These are phyloP conservation scores for Daktulosphaira vitifoliae DNA, from an alignment of 1,140 invertebrate species.

Conservation along the genomic window DNA sequence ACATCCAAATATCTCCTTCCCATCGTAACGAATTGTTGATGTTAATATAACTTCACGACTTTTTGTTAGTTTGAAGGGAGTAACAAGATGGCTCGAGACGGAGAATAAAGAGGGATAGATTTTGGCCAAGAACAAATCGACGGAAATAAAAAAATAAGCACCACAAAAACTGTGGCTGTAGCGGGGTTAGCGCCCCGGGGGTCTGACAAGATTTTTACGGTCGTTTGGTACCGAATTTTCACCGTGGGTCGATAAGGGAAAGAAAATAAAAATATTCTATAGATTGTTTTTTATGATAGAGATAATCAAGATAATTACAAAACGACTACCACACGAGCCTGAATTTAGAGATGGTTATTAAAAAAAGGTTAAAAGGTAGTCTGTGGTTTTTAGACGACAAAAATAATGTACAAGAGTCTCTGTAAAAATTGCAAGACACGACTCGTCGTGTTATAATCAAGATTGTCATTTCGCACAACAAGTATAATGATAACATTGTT, in stretches of 20 bases:
- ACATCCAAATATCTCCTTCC: conserved; percentile 18
- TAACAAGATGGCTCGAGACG: no score
- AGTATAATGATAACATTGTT: no score
- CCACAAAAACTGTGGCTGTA: neutral
- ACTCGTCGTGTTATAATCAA: no score
- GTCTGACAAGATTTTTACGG: conserved; percentile 24
- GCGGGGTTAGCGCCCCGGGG: neutral
- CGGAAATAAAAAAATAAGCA: conserved; percentile 28
- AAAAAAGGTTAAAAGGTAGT: neutral
- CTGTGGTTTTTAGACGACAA: no score
- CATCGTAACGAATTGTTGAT: neutral
- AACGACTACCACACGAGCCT: conserved; percentile 8
- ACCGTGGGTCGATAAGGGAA: neutral
- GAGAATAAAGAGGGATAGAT: no score
- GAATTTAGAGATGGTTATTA: neutral
- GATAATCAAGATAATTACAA: conserved; percentile 16
- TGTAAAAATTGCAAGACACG: no score
- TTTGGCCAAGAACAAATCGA: conserved; percentile 13
- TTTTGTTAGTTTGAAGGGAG: no score
- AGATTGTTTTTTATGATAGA: conserved; percentile 11
- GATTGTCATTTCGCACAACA: no score
- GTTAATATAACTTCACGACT: no score
- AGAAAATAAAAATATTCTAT: conserved; percentile 23
- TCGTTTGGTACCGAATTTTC: neutral
- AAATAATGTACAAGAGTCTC: no score